A percentile compares a stretch with the other conserved stretches of the same genome.
Evolutionary conservation across 2,797 vertebrate species (phyloP).

Genomic region (Coilia nasus): DNA sequence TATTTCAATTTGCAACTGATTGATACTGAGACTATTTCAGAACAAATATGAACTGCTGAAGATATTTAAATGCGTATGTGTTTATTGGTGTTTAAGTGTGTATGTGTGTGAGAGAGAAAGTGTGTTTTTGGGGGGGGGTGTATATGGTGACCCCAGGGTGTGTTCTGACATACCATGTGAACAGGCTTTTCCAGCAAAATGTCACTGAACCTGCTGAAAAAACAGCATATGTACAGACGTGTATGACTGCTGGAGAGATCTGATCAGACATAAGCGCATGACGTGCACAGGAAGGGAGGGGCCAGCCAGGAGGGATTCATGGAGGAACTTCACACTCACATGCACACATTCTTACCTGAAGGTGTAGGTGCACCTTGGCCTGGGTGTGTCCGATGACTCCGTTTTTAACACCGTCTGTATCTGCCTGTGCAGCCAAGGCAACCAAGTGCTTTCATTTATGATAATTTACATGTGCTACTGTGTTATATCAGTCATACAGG

Average conservation of each 20-base stretch:
- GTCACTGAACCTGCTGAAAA: background rate
- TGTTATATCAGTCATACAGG: background rate
- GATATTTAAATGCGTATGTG: too few relatives aligned
- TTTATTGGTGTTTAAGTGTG: too few relatives aligned
- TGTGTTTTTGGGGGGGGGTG: background rate
- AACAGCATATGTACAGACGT: background rate
- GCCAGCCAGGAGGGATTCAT: background rate
- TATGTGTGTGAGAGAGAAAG: too few relatives aligned
- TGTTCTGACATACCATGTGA: background rate
- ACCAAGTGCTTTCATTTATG: background rate
- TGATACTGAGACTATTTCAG: too few relatives aligned
- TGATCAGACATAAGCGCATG: conserved; percentile 15
- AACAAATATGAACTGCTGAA: too few relatives aligned
- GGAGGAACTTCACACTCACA: background rate
- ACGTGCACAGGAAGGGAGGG: conserved; percentile 21
- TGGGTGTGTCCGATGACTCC: conserved; percentile 4
- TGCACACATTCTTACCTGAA: background rate
- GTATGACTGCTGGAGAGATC: background rate
- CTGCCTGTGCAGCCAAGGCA: background rate
- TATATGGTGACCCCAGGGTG: background rate
- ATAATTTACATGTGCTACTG: background rate
- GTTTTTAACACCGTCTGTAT: background rate
- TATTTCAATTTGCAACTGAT: too few relatives aligned
- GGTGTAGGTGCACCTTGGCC: background rate
- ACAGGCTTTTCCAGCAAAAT: conserved; percentile 11